Percentiles rank a stretch among this genome's conserved stretches.
Conservation (phyloP, 2,113 vertebrate species). For the Alligator sinensis region DNA sequence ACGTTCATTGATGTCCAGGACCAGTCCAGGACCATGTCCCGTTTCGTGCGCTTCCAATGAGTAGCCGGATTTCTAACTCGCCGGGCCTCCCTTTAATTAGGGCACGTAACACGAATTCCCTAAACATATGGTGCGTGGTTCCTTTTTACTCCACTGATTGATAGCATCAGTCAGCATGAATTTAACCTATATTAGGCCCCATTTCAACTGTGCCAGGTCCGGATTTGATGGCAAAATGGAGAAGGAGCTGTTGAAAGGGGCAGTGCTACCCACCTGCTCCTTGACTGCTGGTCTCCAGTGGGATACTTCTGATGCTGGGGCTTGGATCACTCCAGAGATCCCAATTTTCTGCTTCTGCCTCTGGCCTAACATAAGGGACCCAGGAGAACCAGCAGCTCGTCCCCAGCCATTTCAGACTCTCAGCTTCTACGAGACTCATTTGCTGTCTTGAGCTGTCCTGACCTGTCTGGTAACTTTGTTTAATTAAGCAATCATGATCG, state of each 20-base stretch:
- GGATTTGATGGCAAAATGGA: background rate
- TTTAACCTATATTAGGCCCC: background rate
- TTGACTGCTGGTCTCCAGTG: background rate
- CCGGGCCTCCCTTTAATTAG: background rate
- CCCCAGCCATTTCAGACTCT: background rate
- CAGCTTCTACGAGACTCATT: background rate
- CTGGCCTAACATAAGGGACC: background rate
- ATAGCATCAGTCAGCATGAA: background rate
- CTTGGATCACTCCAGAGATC: background rate
- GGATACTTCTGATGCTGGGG: background rate
- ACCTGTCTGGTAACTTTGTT: background rate
- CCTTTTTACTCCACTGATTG: fast-evolving
- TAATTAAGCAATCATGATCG: background rate
- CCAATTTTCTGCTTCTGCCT: background rate
- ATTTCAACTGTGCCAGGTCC: background rate
- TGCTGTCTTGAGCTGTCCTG: background rate
- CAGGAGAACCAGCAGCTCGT: background rate
- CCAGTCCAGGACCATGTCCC: background rate
- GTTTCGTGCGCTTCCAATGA: fast-evolving
- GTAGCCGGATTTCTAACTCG: background rate
- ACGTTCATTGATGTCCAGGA: background rate
- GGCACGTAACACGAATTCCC: background rate
- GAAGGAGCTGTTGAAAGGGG: background rate
- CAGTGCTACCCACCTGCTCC: background rate
- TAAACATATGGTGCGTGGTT: background rate